Evolutionary conservation across 2,888 invertebrate genomes (phyloP).

Genomic region (Athalia cordata): DNA sequence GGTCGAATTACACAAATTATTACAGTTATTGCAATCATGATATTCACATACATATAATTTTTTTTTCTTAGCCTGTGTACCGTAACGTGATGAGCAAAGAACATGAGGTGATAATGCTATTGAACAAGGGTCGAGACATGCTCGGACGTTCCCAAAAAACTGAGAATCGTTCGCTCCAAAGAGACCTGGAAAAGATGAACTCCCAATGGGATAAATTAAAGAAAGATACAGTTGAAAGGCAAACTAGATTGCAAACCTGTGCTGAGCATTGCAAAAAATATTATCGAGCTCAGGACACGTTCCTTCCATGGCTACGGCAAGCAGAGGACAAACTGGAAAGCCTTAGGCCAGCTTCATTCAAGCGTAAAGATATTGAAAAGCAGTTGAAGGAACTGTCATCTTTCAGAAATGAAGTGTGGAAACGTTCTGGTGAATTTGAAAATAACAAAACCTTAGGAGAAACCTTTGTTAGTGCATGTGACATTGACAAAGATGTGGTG

Average conservation of each 20-base stretch:
- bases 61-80: constrained; percentile 81
- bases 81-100: constrained; percentile 91
- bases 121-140: constrained; percentile 91
- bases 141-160: constrained; percentile 73
- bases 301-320: constrained; percentile 91
- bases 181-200: constrained; percentile 92
- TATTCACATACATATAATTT: not conserved
- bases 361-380: constrained; percentile 89
- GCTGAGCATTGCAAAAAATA: constrained; percentile 92
- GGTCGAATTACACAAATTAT: not conserved
- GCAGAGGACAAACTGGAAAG: constrained; percentile 90
- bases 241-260: constrained; percentile 91
- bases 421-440: constrained; percentile 95
- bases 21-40: constrained; percentile 9
- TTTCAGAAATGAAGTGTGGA: constrained; percentile 95
- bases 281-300: constrained; percentile 88
- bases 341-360: constrained; percentile 86
- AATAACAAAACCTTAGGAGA: constrained; percentile 91
- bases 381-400: constrained; percentile 91
- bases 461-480: constrained; percentile 90
- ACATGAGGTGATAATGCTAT: constrained; percentile 94
- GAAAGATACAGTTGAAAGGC: constrained; percentile 89
- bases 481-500: constrained; percentile 93
- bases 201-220: constrained; percentile 94
- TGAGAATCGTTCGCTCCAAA: constrained; percentile 80